Evolutionary conservation across 2,113 vertebrate species (phyloP), one percentile per base, ranked within the genome.

Genomic region (Lycocorax pyrrhopterus): DNA sequence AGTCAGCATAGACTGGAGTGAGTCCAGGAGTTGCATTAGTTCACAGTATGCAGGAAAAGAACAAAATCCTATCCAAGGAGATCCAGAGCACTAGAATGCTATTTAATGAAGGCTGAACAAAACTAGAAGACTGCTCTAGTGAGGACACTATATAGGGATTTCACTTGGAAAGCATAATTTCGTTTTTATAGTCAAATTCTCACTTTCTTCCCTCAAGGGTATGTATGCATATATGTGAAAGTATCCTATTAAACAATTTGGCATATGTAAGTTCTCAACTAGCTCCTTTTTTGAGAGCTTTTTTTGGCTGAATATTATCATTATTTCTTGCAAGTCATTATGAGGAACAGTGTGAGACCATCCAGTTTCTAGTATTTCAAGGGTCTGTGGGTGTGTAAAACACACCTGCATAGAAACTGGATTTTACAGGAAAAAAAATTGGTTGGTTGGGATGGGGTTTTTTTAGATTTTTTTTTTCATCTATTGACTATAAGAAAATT

Each of bases 11-110:
- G 53, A 58, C 79, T 97, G 92, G 94, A 96, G 43, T 39, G 75
- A 83, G 51, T 84, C 93, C 96, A 96, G 68, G 29, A 93, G 59
- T 47, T 81, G 64, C 68, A 95, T 97, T 97, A 96, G 76, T 47
- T 94, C 52, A 88, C 72, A 93, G 75, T 78, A 52, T 49, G 37
- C 60, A 86, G 55, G 81, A 83, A 92, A 90, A 84, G n/a, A 89
- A 96, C 55, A 89, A 93, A 92, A 91, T 39, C 84, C 71, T 91
- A 63, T 63, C 76, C 85, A 92, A 91, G 29, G 52, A 90, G 79
- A 96, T 51, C 60, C 1, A 0, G 55, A 77, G 47, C 51, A 94
- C 25, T 46, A 90, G n/a, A 79, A 81, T 30, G 62, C 21, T 84
- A n/a, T 79, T 86, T 92, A 66, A 74, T 18, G 33, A 89, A 72